These are phyloP conservation scores for Thecocarcelia acutangulata DNA, from an alignment of 2,888 invertebrate species.

Conservation along the genomic window DNA sequence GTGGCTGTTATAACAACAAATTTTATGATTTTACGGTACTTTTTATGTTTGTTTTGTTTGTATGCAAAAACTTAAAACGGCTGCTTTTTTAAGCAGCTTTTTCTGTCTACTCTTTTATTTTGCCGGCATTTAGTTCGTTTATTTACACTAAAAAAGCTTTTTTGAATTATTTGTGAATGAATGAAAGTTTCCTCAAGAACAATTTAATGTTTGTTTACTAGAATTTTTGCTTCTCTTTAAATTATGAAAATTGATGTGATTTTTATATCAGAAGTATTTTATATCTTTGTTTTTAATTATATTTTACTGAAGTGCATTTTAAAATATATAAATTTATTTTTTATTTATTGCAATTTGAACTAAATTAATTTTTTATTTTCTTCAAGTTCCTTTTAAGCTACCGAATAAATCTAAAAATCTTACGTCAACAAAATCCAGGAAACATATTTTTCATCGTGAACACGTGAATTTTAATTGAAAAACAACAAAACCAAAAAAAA, in stretches of 20 bases:
- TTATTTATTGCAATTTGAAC: too few species aligned
- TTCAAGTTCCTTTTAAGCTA: too few species aligned
- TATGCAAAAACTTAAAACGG: constrained; percentile 9
- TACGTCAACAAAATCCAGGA: not conserved
- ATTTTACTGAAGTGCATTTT: too few species aligned
- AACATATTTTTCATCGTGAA: not conserved
- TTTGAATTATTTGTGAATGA: constrained; percentile 51
- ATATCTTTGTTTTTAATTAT: too few species aligned
- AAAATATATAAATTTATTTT: too few species aligned
- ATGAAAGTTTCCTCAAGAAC: not conserved
- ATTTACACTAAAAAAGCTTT: constrained; percentile 18
- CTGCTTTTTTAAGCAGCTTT: not conserved
- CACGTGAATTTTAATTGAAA: constrained; percentile 10
- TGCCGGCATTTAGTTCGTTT: constrained; percentile 24
- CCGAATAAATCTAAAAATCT: too few species aligned
- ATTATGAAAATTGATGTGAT: too few species aligned
- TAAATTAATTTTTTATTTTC: too few species aligned
- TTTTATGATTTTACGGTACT: constrained; percentile 42
- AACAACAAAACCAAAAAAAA: not conserved
- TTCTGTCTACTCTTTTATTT: constrained; percentile 31
- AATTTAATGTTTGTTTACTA: not conserved
- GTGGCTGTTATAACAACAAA: not conserved
- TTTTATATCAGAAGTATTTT: too few species aligned
- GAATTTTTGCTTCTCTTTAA: too few species aligned
- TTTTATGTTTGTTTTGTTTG: not conserved